phyloP scores from a whole-genome alignment of 2,888 invertebrate genomes.

The Aphodius sticticus region DNA sequence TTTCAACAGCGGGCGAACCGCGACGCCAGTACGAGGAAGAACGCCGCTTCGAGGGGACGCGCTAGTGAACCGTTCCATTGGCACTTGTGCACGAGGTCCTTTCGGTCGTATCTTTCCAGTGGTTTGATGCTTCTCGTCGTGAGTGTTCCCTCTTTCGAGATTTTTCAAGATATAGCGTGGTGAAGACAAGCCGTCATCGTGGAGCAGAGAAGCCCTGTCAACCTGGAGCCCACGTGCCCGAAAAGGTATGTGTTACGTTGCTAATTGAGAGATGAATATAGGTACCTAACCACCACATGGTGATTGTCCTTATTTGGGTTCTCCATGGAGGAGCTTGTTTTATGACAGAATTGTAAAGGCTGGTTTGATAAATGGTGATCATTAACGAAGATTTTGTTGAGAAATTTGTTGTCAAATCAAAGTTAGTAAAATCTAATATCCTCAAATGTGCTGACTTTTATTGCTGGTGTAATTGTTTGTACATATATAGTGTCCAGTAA shows the following conservation, averaged over 20 bases:
- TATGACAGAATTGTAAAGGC: too few species aligned
- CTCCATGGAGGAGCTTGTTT: too few species aligned
- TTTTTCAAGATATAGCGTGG: neutral
- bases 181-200: conserved; percentile 17
- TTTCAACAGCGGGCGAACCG: conserved; percentile 7
- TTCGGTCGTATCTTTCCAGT: neutral
- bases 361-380: too few species aligned
- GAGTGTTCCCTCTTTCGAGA: neutral
- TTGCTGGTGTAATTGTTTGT: too few species aligned
- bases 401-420: too few species aligned
- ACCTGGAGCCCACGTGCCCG: conserved; percentile 59
- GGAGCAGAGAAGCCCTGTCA: conserved; percentile 38
- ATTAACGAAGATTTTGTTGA: too few species aligned
- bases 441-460: too few species aligned
- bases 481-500: too few species aligned
- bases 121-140: neutral
- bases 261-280: neutral
- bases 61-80: neutral
- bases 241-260: conserved; percentile 52
- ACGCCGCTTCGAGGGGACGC: neutral
- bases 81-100: neutral
- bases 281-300: neutral
- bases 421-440: too few species aligned
- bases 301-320: too few species aligned
- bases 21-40: conserved; percentile 19